Conservation (phyloP, 1,140 invertebrate species). For the Heliconius hewitsoni region DNA sequence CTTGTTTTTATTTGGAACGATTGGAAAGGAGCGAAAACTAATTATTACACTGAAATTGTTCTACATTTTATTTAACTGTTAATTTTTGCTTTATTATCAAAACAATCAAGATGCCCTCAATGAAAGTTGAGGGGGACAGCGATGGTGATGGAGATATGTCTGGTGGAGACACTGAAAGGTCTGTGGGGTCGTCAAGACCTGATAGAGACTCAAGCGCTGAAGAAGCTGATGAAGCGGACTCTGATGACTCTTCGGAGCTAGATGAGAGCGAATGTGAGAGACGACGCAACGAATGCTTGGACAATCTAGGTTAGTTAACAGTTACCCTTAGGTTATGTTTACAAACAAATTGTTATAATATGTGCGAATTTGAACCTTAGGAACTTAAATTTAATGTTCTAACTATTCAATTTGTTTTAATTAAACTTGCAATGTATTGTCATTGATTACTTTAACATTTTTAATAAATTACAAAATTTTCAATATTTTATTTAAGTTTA, state of each 20-base stretch:
- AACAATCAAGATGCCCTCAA: constrained; percentile 72
- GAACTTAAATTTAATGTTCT: constrained; percentile 17
- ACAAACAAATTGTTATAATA: constrained; percentile 59
- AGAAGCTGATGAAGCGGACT: constrained; percentile 86
- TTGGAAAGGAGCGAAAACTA: constrained; percentile 49
- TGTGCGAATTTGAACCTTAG: constrained; percentile 44
- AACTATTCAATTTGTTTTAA: too few relatives aligned
- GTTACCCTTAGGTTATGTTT: constrained; percentile 74
- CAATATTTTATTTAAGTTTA: too few relatives aligned
- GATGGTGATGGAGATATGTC: constrained; percentile 83
- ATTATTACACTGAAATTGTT: not conserved
- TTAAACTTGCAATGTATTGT: too few relatives aligned
- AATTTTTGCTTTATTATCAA: not conserved
- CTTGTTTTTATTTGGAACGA: constrained; percentile 41
- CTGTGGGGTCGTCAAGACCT: constrained; percentile 82
- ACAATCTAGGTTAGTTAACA: constrained; percentile 85
- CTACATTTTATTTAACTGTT: not conserved
- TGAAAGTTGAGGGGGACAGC: constrained; percentile 82
- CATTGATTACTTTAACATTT: too few relatives aligned
- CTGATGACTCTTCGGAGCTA: constrained; percentile 93
- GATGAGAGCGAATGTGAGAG: constrained; percentile 96
- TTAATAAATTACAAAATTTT: too few relatives aligned
- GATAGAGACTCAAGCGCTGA: constrained; percentile 87
- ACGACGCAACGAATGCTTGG: constrained; percentile 89
- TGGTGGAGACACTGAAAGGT: constrained; percentile 84